phyloP scores from a whole-genome alignment of 2,888 invertebrate species.

The Antheraea yamamai region DNA sequence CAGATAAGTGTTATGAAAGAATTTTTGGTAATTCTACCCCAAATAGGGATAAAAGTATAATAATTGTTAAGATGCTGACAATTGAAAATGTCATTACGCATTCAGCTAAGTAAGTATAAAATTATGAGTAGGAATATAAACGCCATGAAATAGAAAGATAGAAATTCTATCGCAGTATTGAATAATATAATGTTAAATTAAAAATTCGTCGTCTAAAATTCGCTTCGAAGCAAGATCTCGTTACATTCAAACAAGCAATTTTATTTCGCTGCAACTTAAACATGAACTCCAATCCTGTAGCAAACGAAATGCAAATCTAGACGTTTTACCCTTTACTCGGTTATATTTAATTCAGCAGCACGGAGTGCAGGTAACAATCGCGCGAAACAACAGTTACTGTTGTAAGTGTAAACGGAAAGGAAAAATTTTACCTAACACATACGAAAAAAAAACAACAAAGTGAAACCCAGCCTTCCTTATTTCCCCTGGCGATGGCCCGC shows the following conservation, averaged over 20 bases:
- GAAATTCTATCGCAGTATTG: background rate
- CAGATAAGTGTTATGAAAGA: too few species aligned
- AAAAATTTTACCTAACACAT: conserved; percentile 62
- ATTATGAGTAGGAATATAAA: background rate
- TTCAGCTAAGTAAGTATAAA: too few species aligned
- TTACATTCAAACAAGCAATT: conserved; percentile 8
- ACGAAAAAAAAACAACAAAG: conserved; percentile 72
- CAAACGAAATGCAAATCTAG: conserved; percentile 78
- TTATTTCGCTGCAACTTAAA: conserved; percentile 49
- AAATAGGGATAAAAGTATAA: too few species aligned
- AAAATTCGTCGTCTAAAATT: conserved; percentile 22
- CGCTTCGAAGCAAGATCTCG: background rate
- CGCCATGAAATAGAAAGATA: background rate
- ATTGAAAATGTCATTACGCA: too few species aligned
- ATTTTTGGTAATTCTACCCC: too few species aligned
- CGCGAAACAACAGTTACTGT: conserved; percentile 71
- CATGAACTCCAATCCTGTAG: conserved; percentile 62
- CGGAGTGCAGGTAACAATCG: conserved; percentile 74
- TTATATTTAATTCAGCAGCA: conserved; percentile 77
- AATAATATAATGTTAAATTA: background rate
- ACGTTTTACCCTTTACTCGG: conserved; percentile 74
- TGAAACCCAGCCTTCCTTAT: conserved; percentile 80
- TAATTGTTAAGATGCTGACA: too few species aligned
- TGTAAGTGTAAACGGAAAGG: conserved; percentile 80
- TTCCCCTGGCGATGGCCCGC: conserved; percentile 78